These are phyloP conservation scores for Medauroidea extradentata DNA, from an alignment of 1,140 invertebrate species.

Conservation along the genomic window DNA sequence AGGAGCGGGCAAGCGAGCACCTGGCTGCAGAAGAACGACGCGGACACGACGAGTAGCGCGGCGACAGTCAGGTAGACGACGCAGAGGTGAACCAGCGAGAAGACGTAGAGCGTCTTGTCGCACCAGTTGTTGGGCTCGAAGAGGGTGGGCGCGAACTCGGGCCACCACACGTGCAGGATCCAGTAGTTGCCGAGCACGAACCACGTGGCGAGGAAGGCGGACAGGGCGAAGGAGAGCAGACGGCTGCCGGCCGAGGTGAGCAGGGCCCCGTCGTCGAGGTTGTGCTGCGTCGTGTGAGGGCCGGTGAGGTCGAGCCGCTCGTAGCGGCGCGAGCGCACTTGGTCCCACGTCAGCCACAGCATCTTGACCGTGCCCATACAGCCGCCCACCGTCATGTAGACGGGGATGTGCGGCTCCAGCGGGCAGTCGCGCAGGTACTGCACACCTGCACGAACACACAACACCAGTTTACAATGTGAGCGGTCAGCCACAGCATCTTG, in stretches of 20 bases:
- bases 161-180: constrained; percentile 72
- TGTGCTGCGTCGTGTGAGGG: constrained; percentile 39
- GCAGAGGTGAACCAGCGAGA: constrained; percentile 66
- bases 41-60: constrained; percentile 52
- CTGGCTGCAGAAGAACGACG: constrained; percentile 53
- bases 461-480: no score
- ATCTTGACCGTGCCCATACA: constrained; percentile 65
- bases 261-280: constrained; percentile 30
- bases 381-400: constrained; percentile 80
- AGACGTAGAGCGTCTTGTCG: constrained; percentile 69
- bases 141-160: constrained; percentile 59
- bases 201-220: constrained; percentile 67
- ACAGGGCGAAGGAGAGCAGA: constrained; percentile 53
- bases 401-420: constrained; percentile 67
- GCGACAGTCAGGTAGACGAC: constrained; percentile 58
- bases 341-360: constrained; percentile 63
- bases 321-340: constrained; percentile 53
- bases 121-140: constrained; percentile 73
- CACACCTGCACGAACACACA: constrained; percentile 54
- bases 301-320: constrained; percentile 58
- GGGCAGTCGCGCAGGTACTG: constrained; percentile 74
- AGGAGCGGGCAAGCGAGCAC: constrained; percentile 63
- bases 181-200: constrained; percentile 74
- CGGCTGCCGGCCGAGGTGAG: constrained; percentile 44
- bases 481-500: no score